Evolutionary conservation across 2,797 vertebrate species (phyloP).

Genomic region (Pagetopsis macropterus): DNA sequence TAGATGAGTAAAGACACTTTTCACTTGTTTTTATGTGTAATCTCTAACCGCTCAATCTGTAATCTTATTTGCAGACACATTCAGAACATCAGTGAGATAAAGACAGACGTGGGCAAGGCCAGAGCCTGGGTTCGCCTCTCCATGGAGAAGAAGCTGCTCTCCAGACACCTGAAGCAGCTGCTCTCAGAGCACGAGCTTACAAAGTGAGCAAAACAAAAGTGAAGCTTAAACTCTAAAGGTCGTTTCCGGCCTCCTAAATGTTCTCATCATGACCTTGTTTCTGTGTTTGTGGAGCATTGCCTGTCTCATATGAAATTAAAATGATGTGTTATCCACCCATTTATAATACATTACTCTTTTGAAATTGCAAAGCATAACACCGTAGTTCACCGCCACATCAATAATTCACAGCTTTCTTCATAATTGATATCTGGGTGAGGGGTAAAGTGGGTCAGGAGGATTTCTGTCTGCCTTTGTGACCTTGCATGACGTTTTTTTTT

Average conservation of each 20-base stretch:
- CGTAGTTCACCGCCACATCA: constrained; percentile 58
- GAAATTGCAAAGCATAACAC: constrained; percentile 65
- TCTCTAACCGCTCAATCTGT: constrained; percentile 17
- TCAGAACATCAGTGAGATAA: constrained; percentile 98
- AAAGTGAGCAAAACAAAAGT: constrained; percentile 85
- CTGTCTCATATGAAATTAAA: constrained; percentile 52
- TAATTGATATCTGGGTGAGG: constrained; percentile 75
- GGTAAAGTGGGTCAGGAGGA: constrained; percentile 75
- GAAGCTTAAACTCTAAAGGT: background rate
- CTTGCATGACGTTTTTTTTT: constrained; percentile 31
- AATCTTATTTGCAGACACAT: constrained; percentile 87
- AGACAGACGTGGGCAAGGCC: constrained; percentile 98
- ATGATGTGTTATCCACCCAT: constrained; percentile 56
- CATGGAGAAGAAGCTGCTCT: constrained; percentile 99
- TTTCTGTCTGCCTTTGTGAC: constrained; percentile 63
- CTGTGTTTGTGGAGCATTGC: constrained; percentile 52
- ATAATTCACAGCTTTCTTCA: constrained; percentile 75
- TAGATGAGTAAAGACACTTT: background rate
- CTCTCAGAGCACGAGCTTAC: constrained; percentile 96
- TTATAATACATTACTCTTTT: constrained; percentile 71
- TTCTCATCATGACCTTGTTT: constrained; percentile 27
- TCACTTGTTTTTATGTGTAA: background rate
- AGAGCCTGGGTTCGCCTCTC: constrained; percentile 98
- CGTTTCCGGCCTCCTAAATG: background rate
- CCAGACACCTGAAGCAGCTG: constrained; percentile 96